These are phyloP conservation scores for Sebastes schlegelii DNA, from an alignment of 2,113 vertebrate species.

Conservation along the genomic window DNA sequence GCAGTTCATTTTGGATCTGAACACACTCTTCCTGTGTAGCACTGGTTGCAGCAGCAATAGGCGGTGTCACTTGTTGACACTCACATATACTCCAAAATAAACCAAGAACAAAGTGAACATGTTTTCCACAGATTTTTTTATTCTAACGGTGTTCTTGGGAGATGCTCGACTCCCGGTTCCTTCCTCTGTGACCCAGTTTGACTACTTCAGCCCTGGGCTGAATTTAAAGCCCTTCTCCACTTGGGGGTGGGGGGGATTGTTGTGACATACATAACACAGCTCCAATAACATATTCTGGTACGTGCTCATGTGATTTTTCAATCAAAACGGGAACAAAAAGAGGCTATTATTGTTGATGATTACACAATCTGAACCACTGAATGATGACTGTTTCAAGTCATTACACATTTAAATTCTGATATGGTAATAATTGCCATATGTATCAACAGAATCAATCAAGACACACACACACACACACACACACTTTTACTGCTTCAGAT, in stretches of 20 bases:
- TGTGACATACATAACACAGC: slow-evolving; percentile 60
- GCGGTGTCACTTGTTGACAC: slow-evolving; percentile 4
- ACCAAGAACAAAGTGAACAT: slow-evolving; percentile 30
- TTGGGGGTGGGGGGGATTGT: slow-evolving; percentile 11
- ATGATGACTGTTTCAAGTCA: slow-evolving; percentile 30
- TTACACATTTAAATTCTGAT: slow-evolving; percentile 28
- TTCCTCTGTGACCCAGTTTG: slow-evolving; percentile 76
- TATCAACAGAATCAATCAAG: not conserved
- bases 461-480: not conserved
- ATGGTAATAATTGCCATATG: slow-evolving; percentile 24
- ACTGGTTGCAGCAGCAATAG: not conserved
- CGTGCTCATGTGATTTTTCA: slow-evolving; percentile 24
- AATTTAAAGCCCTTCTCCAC: slow-evolving; percentile 58
- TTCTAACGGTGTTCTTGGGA: slow-evolving; percentile 40
- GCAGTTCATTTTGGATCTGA: not conserved
- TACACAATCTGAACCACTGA: slow-evolving; percentile 23
- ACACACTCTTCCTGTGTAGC: not conserved
- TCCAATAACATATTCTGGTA: slow-evolving; percentile 32
- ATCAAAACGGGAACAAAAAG: not conserved
- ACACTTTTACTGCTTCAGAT: slow-evolving; percentile 7
- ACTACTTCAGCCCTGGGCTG: slow-evolving; percentile 70
- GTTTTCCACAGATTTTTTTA: slow-evolving; percentile 45
- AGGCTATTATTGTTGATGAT: slow-evolving; percentile 1
- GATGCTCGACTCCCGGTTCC: slow-evolving; percentile 48
- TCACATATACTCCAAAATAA: slow-evolving; percentile 14